Evolutionary conservation across 2,113 vertebrate species (phyloP), one percentile per base, ranked within the genome.

Genomic region (Xyliphius kryptos): DNA sequence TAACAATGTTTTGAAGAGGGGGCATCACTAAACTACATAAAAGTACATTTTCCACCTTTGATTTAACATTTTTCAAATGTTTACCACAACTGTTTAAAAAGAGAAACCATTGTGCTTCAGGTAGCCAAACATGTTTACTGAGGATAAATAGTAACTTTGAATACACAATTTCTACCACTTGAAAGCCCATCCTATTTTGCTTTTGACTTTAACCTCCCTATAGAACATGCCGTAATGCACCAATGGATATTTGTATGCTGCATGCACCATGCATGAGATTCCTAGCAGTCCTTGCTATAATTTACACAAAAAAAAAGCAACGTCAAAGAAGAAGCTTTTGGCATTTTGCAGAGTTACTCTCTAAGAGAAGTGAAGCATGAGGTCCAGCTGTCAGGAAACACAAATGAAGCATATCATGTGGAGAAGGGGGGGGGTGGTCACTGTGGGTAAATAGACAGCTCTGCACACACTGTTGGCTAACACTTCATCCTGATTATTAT

Each of bases 311-410:
- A 32, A 46, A 32, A 21, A 50, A 59, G 41, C 20, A 46, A 46
- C 8, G 15, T 48, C 52, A 56, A 56, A 55, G 63, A 44, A 32
- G 26, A 11, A 38, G 32, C 44, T 41, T 56, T 56, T 66, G 53
- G 63, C 63, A 66, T 56, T 66, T 56, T 19, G 43, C 54, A 56
- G 17, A 66, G 44, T 66, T 66, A 15, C 53, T 56, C 63, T 56
- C 26, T 14, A 32, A 48, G 50, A 21, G 44, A 65, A 41, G 52
- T 64, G 63, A 59, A 65, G 43, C 56, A 55, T 51, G 20, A 60
- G 51, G 61, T 59, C 48, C 61, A 70, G 56, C 68, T 66, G 68
- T 70, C 68, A 65, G 68, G 48, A 66, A 56, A 70, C 50, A 56
- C 43, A 41, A 65, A 59, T 40, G 46, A 61, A 66, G 62, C 62